Percentiles rank a stretch among this genome's conserved stretches.
Conservation (phyloP, 2,797 vertebrate genomes). For the Lateolabrax maculatus region DNA sequence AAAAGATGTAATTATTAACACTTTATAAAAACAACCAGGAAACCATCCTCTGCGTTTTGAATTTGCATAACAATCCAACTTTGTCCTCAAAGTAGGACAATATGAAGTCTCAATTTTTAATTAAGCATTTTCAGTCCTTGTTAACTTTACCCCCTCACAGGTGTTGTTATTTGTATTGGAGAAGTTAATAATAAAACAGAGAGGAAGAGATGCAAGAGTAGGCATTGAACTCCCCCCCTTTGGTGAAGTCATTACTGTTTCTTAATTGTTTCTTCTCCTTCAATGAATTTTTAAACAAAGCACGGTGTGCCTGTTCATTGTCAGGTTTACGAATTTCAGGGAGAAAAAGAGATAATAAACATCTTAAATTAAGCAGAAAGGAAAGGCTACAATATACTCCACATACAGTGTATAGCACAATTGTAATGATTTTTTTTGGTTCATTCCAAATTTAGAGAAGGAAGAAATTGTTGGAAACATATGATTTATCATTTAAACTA, state of each 20-base stretch:
- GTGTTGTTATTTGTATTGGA: slow-evolving; percentile 50
- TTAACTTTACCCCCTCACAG: slow-evolving; percentile 30
- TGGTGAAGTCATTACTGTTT: slow-evolving; percentile 65
- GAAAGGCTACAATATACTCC: slow-evolving; percentile 23
- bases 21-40: slow-evolving; percentile 72
- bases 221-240: slow-evolving; percentile 48
- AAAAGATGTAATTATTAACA: slow-evolving; percentile 75
- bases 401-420: slow-evolving; percentile 20
- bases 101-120: slow-evolving; percentile 32
- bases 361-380: slow-evolving; percentile 47
- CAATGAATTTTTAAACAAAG: slow-evolving; percentile 53
- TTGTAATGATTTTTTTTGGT: slow-evolving; percentile 12
- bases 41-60: slow-evolving; percentile 13
- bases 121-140: slow-evolving; percentile 1
- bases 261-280: slow-evolving; percentile 79
- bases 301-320: slow-evolving; percentile 54
- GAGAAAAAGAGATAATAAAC: slow-evolving; percentile 34
- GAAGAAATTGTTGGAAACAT: slow-evolving; percentile 18
- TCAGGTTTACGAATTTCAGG: slow-evolving; percentile 55
- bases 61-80: slow-evolving; percentile 56
- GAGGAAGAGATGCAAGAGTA: slow-evolving; percentile 57
- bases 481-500: slow-evolving; percentile 47
- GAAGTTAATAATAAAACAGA: slow-evolving; percentile 66
- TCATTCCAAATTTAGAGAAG: slow-evolving; percentile 23
- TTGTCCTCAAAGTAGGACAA: slow-evolving; percentile 37